phyloP scores from a whole-genome alignment of 2,888 invertebrate species.

The Drosophila formosana region DNA sequence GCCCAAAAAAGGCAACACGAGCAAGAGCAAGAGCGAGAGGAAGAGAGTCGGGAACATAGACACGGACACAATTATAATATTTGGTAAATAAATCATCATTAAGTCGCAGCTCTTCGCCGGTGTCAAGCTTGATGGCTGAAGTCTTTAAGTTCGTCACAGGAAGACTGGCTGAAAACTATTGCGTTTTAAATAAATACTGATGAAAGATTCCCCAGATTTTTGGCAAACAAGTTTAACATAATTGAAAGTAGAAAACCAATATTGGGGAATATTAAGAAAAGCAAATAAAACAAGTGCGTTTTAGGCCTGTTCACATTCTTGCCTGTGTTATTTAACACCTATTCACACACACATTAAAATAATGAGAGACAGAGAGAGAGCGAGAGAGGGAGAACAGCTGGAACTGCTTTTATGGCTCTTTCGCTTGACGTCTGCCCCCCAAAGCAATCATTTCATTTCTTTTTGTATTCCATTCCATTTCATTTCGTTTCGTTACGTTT shows the following conservation, averaged over 20 bases:
- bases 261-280: constrained; percentile 20
- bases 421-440: constrained; percentile 40
- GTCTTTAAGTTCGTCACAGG: constrained; percentile 4
- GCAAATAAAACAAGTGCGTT: constrained; percentile 59
- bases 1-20: constrained; percentile 39
- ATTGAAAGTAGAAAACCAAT: constrained; percentile 72
- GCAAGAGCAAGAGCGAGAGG: background rate
- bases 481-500: constrained; percentile 66
- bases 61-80: constrained; percentile 61
- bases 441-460: constrained; percentile 53
- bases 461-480: constrained; percentile 59
- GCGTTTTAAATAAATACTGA: constrained; percentile 48
- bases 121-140: background rate
- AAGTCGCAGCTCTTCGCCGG: constrained; percentile 14
- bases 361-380: constrained; percentile 9
- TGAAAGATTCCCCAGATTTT: background rate
- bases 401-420: constrained; percentile 56
- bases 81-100: constrained; percentile 71
- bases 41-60: constrained; percentile 6
- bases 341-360: constrained; percentile 27
- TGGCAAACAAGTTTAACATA: constrained; percentile 63
- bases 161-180: constrained; percentile 49
- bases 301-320: constrained; percentile 53
- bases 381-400: constrained; percentile 31
- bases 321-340: constrained; percentile 71